These are phyloP conservation scores for Pharmacophagus antenor DNA, from an alignment of 2,888 invertebrate species.

Conservation along the genomic window DNA sequence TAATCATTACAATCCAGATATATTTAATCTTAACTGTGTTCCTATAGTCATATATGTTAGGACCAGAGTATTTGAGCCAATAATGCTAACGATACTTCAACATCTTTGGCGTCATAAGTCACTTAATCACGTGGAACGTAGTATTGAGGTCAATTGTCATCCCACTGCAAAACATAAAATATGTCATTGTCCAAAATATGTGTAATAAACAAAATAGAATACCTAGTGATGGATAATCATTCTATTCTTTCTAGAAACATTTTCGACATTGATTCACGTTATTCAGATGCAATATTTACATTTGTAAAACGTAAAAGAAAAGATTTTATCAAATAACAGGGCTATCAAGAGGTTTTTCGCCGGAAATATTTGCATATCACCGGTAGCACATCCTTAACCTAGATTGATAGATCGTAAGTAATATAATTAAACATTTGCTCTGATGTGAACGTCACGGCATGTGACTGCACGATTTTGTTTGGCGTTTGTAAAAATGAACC, in stretches of 20 bases:
- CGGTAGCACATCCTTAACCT: slow-evolving; percentile 44
- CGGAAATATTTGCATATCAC: slow-evolving; percentile 30
- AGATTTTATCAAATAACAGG: slow-evolving; percentile 21
- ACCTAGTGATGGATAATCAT: neutral
- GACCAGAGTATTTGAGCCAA: no score
- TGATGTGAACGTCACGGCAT: slow-evolving; percentile 54
- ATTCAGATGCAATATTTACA: slow-evolving; percentile 20
- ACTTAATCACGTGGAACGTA: no score
- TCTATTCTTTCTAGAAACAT: slow-evolving; percentile 2
- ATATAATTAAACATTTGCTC: slow-evolving; percentile 50
- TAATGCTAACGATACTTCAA: no score
- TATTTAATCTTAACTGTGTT: no score
- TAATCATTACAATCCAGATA: no score
- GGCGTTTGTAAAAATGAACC: slow-evolving; percentile 47
- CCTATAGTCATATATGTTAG: no score
- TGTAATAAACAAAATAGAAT: neutral
- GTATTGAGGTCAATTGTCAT: no score
- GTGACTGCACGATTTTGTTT: slow-evolving; percentile 55
- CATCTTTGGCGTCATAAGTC: no score
- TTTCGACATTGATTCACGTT: neutral
- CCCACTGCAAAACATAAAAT: no score
- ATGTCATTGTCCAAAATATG: no score
- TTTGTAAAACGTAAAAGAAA: slow-evolving; percentile 6
- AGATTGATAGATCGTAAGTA: slow-evolving; percentile 45
- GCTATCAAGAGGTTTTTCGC: slow-evolving; percentile 28